Evolutionary conservation across 2,113 vertebrate genomes (phyloP).

Genomic region (Strix aluco): DNA sequence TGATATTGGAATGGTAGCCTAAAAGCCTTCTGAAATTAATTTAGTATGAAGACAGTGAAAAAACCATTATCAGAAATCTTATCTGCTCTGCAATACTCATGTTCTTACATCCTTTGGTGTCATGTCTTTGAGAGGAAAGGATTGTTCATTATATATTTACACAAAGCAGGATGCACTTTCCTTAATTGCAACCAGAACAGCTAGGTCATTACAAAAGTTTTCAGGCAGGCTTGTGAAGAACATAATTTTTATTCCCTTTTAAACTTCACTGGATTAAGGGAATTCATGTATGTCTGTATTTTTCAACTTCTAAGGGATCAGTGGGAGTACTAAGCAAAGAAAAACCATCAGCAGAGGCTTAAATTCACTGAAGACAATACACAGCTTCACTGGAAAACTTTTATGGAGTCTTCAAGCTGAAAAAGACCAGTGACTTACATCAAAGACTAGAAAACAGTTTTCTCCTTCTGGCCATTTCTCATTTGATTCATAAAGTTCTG

Average conservation of each 20-base stretch:
- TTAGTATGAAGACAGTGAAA: not conserved
- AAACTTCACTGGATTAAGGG: not conserved
- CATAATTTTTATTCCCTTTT: not conserved
- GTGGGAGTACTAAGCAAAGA: not conserved
- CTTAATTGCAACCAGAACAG: not conserved
- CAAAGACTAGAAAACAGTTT: slow-evolving; percentile 19
- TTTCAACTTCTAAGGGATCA: slow-evolving; percentile 12
- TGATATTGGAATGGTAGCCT: not conserved
- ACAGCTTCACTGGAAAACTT: not conserved
- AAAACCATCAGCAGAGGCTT: not conserved
- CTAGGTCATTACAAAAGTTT: not conserved
- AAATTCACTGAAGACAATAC: not conserved
- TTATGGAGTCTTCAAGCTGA: slow-evolving; percentile 20
- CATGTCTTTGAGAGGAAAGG: not conserved
- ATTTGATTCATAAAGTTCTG: not conserved
- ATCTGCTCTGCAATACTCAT: not conserved
- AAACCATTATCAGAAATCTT: not conserved
- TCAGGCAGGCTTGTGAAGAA: not conserved
- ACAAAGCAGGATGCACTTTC: not conserved
- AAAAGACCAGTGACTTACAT: not conserved
- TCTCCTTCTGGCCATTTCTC: slow-evolving; percentile 4
- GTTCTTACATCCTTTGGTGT: not conserved
- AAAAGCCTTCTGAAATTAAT: not conserved
- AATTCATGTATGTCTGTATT: not conserved
- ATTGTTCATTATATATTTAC: not conserved